Base-by-base conservation (phyloP, 2,888 invertebrate genomes). In the Drosophila phalerata region DNA sequence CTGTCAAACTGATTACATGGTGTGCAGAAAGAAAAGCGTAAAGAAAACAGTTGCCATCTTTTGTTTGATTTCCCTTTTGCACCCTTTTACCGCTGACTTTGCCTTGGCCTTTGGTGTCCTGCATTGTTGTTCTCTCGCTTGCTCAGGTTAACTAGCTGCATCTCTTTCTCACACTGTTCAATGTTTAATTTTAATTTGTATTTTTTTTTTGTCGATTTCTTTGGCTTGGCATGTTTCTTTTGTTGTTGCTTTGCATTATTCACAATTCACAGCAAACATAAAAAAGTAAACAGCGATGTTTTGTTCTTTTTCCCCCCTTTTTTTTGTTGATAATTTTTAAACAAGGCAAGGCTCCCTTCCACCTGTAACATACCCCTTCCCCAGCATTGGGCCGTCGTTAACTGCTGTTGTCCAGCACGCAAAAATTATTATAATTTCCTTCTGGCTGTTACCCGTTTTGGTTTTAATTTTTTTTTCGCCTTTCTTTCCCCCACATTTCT, bases 341-440 rank as follows among this genome's bases (percentile, higher is more conserved):
- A 64, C 63, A 78, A 62, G 73, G 66, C 67, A 53, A 28, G 22
- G 25, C 13, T 34, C 58, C 43, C 49, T 19, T 10, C 37, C 11
- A 17, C 15, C 60, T 40, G 25, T 4, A 22, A 22, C n/a, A n/a
- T n/a, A n/a, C 22, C 13, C 57, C 49, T 19, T 25, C 1, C 17
- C 48, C 19, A 3, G 28, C 45, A n/a, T 47, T 48, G 52, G 48
- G 40, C 63, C 34, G 57, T 34, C 53, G 64, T 48, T 73, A 69
- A 79, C 78, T 74, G 72, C 73, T 65, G 69, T 60, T 85, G 83
- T 78, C 78, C 83, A 66, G 78, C 70, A 76, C 69, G 80, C 71
- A 85, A 87, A 84, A 84, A 76, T 82, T 78, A 85, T 85, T 78
- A 85, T 82, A 85, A 85, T 85, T 82, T 84, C 73, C 73, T 65